Evolutionary conservation across 64 coral and sea anemone genomes (phyloP).

Genomic region (Stylophora pistillata): DNA sequence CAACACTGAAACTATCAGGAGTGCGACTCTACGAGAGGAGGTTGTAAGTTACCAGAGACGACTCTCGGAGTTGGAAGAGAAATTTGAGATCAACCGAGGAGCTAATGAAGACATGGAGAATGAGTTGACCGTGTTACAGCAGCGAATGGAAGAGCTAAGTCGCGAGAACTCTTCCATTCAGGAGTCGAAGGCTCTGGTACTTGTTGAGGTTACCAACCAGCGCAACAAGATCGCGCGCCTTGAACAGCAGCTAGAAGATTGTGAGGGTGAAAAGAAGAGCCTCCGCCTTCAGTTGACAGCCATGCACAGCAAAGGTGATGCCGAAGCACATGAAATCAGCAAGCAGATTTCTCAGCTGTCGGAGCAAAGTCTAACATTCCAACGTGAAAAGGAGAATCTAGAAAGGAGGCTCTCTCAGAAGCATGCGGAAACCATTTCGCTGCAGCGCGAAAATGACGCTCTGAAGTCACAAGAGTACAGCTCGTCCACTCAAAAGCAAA

Average conservation of each 20-base stretch:
- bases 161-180: conserved; percentile 67
- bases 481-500: background rate
- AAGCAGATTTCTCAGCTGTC: conserved; percentile 62
- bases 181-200: conserved; percentile 64
- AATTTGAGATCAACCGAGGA: conserved; percentile 78
- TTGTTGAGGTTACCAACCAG: conserved; percentile 78
- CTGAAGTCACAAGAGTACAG: conserved; percentile 7
- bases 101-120: conserved; percentile 83
- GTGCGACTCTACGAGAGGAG: conserved; percentile 63
- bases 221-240: conserved; percentile 64
- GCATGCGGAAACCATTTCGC: conserved; percentile 4
- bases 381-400: conserved; percentile 62
- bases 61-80: conserved; percentile 89
- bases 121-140: conserved; percentile 82
- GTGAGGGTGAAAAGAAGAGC: conserved; percentile 70
- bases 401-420: conserved; percentile 45
- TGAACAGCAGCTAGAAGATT: conserved; percentile 75
- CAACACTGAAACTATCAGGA: conserved; percentile 67
- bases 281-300: conserved; percentile 60
- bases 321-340: conserved; percentile 46
- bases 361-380: conserved; percentile 61
- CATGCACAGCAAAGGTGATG: conserved; percentile 59
- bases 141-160: conserved; percentile 65
- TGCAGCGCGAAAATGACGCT: conserved; percentile 46
- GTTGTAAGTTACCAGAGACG: conserved; percentile 76